phyloP scores from a whole-genome alignment of 2,797 vertebrate species.

The Vireo griseus region DNA sequence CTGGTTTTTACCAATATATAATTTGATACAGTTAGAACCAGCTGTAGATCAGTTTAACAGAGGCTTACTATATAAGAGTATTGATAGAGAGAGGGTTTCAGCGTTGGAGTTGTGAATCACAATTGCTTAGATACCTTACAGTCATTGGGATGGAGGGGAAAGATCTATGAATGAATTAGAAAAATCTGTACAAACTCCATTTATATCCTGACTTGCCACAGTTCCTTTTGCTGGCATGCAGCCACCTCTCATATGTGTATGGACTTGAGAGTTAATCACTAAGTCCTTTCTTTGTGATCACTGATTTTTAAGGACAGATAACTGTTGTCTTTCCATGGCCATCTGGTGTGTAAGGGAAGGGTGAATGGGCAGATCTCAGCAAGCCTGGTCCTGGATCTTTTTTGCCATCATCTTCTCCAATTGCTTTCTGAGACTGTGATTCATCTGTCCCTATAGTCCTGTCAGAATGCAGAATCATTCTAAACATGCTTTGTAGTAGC shows the following conservation, averaged over 20 bases:
- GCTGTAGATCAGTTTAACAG: background rate
- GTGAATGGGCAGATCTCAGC: background rate
- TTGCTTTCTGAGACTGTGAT: background rate
- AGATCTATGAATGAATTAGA: background rate
- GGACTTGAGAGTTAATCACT: background rate
- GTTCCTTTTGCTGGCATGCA: background rate
- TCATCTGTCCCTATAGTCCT: background rate
- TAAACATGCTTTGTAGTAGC: background rate
- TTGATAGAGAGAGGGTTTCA: background rate
- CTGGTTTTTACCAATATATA: background rate
- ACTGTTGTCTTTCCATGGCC: background rate
- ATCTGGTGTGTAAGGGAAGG: background rate
- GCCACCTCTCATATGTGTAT: background rate
- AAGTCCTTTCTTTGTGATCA: background rate
- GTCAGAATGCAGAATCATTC: background rate
- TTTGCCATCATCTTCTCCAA: background rate
- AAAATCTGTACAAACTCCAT: no score
- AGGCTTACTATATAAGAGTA: background rate
- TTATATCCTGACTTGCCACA: background rate
- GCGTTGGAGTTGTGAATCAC: background rate
- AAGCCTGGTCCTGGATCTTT: background rate
- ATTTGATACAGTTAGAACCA: background rate
- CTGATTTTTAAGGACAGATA: conserved; percentile 3
- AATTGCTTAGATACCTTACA: background rate
- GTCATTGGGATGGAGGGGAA: background rate